Evolutionary conservation across 2,113 vertebrate species (phyloP).

Genomic region (Aplodontia rufa): DNA sequence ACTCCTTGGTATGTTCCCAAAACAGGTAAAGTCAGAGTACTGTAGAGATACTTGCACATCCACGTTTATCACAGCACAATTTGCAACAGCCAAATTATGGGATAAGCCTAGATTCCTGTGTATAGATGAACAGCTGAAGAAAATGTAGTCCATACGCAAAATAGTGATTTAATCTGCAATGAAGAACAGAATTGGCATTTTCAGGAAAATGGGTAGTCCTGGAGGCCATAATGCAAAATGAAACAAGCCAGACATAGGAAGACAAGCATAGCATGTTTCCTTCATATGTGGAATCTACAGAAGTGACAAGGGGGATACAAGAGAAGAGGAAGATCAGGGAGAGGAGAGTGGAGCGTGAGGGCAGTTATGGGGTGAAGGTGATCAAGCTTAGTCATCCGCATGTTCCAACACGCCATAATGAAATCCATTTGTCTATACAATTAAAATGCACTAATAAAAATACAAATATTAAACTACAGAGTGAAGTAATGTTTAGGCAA

Average conservation of each 20-base stretch:
- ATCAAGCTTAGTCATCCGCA: not conserved
- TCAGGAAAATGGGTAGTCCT: not conserved
- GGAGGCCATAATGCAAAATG: not conserved
- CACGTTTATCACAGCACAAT: not conserved
- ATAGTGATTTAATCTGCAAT: not conserved
- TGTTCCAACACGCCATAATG: not conserved
- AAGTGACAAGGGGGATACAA: not conserved
- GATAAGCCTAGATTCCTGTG: not conserved
- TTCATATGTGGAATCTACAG: too few relatives aligned
- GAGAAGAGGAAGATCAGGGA: not conserved
- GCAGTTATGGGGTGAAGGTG: too few relatives aligned
- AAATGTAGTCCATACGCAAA: not conserved
- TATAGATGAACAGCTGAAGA: not conserved
- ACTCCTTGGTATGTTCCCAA: not conserved
- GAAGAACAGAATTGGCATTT: not conserved
- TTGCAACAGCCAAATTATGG: not conserved
- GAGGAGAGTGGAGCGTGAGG: too few relatives aligned
- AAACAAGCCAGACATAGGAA: not conserved
- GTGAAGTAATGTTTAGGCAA: not conserved
- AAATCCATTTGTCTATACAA: not conserved
- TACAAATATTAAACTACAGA: not conserved
- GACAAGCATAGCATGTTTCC: not conserved
- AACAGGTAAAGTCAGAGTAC: not conserved
- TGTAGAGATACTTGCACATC: not conserved
- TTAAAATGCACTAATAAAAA: not conserved